Conservation (phyloP, 2,113 vertebrate genomes). For the Rhodinocichla rosea region DNA sequence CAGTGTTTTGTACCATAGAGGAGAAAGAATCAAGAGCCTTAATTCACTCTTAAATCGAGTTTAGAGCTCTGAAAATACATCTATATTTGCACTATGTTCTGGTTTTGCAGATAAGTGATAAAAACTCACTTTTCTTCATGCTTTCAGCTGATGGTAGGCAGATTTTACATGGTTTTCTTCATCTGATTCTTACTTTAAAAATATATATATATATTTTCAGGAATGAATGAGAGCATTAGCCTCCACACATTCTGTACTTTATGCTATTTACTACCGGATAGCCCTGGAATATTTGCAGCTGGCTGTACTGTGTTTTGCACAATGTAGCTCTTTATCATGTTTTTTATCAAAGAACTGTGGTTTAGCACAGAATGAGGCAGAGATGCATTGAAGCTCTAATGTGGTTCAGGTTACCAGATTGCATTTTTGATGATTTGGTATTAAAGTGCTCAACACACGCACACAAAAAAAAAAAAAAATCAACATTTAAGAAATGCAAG, state of each 20-base stretch:
- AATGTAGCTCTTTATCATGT: conserved; percentile 54
- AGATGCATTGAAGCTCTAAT: conserved; percentile 22
- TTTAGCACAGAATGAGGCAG: conserved; percentile 36
- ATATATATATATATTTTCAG: neutral
- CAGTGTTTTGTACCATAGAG: neutral
- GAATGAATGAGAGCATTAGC: conserved; percentile 60
- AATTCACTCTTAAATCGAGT: neutral
- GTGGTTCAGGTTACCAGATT: conserved; percentile 52
- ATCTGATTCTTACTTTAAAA: neutral
- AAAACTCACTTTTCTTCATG: neutral
- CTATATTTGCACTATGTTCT: conserved; percentile 22
- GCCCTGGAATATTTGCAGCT: conserved; percentile 61
- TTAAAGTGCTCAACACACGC: conserved; percentile 19
- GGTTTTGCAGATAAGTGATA: neutral
- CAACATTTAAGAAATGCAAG: conserved; percentile 15
- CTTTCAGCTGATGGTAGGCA: conserved; percentile 52
- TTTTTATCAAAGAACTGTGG: conserved; percentile 42
- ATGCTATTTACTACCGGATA: conserved; percentile 56
- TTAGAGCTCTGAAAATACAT: conserved; percentile 16
- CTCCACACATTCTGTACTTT: conserved; percentile 29
- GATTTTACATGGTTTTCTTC: conserved; percentile 21
- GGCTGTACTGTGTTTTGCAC: conserved; percentile 44
- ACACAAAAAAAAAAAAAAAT: neutral
- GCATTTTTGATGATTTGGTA: conserved; percentile 38
- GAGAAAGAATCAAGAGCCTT: neutral